These are phyloP conservation scores for Trichonephila clavipes DNA, from an alignment of 1,140 invertebrate genomes.

Conservation along the genomic window DNA sequence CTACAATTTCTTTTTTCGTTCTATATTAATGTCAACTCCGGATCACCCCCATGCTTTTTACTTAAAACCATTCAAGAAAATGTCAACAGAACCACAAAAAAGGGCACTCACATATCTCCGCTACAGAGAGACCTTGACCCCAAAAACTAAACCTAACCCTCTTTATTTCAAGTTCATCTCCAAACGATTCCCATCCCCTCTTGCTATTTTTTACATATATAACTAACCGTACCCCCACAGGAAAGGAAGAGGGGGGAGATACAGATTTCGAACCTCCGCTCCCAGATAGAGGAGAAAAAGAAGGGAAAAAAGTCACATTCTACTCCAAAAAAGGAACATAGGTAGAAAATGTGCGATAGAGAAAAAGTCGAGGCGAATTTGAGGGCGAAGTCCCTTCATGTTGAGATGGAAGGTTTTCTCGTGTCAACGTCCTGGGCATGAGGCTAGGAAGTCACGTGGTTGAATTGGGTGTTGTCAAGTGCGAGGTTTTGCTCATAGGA, in stretches of 20 bases:
- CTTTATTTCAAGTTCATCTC: constrained; percentile 68
- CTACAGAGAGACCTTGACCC: constrained; percentile 53
- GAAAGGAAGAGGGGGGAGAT: neutral
- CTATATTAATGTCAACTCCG: too few species aligned
- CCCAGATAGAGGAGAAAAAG: neutral
- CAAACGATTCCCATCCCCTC: neutral
- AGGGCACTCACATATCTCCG: neutral
- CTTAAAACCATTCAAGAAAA: neutral
- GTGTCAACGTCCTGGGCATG: constrained; percentile 72
- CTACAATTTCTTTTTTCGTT: too few species aligned
- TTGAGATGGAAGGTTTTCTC: neutral
- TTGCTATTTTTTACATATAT: neutral
- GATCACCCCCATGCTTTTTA: neutral
- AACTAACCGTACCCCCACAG: neutral
- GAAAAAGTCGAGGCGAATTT: neutral
- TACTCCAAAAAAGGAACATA: constrained; percentile 18
- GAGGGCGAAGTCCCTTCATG: constrained; percentile 28
- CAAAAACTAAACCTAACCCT: constrained; percentile 47
- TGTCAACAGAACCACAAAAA: constrained; percentile 27
- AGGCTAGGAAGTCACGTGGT: constrained; percentile 74
- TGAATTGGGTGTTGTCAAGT: constrained; percentile 65
- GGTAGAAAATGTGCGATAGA: neutral
- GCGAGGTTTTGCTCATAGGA: constrained; percentile 49
- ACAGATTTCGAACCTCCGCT: neutral
- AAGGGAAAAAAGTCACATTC: neutral